Base-by-base conservation (phyloP, 2,888 invertebrate genomes). In the Leptinotarsa rubiginosa region DNA sequence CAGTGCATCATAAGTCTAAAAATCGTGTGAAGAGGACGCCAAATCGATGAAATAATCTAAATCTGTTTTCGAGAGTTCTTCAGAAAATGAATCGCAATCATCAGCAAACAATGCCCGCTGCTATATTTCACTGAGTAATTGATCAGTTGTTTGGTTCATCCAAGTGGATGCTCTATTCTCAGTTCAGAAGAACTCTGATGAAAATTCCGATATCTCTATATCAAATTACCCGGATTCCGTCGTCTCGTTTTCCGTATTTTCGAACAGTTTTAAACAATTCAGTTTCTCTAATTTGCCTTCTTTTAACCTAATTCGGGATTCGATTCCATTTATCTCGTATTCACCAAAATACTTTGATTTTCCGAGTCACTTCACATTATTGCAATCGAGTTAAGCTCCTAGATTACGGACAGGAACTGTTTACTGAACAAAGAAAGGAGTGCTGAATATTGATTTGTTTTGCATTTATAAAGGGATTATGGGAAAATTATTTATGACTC, bases 171-270 rank as follows among this genome's bases (percentile, higher is more conserved):
- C 18, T 31, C 31, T 31, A 62, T 62, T 62, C 62, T n/a, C 62
- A 62, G n/a, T 31, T 16, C n/a, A 2, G 31, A 25, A 62, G 41
- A 62, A 31, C 18, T 7, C 41, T 3, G 59, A 62, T 62, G 41
- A 31, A 31, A 62, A 62, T 62, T 62, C 62, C 62, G 16, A 41
- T 31, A 62, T 62, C 59, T 31, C 62, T 62, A 10, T 59, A 62
- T 62, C 62, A 31, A 41, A 62, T 62, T 56, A 56, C 13, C 13
- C 56, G 22, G 56, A 56, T 56, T 12, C 56, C 22, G 20, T 56
- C 13, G 12, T 15, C 15, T 52, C 22, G 56, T 56, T 56, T 22
- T 20, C 15, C 62, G 12, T 16, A 62, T 56, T 22, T 22, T 15
- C 62, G 13, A 62, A 62, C 25, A 62, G 41, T 25, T 31, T 31